phyloP scores from a whole-genome alignment of 2,888 invertebrate species.

The Cabera pusaria region DNA sequence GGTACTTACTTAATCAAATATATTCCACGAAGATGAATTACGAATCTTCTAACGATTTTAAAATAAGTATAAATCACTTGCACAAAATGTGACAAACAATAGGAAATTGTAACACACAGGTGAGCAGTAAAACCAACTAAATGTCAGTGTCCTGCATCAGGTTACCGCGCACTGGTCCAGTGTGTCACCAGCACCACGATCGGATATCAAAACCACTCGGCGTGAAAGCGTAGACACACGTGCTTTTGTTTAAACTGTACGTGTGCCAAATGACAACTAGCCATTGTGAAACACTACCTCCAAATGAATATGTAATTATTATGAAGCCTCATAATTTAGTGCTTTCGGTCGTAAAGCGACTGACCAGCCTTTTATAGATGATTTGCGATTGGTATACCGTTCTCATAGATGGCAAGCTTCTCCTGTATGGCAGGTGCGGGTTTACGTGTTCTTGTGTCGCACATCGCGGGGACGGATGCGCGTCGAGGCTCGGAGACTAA shows the following conservation, averaged over 20 bases:
- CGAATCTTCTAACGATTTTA: conserved; percentile 46
- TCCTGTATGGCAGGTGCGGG: conserved; percentile 75
- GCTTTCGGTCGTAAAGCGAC: conserved; percentile 61
- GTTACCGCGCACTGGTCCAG: conserved; percentile 45
- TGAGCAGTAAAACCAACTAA: too few species aligned
- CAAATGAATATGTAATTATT: conserved; percentile 42
- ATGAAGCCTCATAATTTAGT: conserved; percentile 16
- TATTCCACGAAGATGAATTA: conserved; percentile 10
- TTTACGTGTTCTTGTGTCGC: conserved; percentile 69
- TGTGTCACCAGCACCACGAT: conserved; percentile 65
- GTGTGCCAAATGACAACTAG: conserved; percentile 75
- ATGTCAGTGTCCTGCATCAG: too few species aligned
- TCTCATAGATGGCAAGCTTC: conserved; percentile 80
- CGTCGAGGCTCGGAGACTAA: conserved; percentile 55
- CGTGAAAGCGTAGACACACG: conserved; percentile 71
- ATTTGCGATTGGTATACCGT: conserved; percentile 67
- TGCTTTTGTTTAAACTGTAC: conserved; percentile 70
- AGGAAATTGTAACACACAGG: too few species aligned
- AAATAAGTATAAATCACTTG: conserved; percentile 4
- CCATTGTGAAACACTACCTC: conserved; percentile 61
- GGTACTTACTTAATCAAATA: too few species aligned
- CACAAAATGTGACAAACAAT: too few species aligned
- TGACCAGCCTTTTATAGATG: conserved; percentile 42
- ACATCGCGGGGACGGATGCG: conserved; percentile 71
- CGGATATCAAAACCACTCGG: conserved; percentile 63